Evolutionary conservation across 2,888 invertebrate species (phyloP).

Genomic region (Eulithis prunata): DNA sequence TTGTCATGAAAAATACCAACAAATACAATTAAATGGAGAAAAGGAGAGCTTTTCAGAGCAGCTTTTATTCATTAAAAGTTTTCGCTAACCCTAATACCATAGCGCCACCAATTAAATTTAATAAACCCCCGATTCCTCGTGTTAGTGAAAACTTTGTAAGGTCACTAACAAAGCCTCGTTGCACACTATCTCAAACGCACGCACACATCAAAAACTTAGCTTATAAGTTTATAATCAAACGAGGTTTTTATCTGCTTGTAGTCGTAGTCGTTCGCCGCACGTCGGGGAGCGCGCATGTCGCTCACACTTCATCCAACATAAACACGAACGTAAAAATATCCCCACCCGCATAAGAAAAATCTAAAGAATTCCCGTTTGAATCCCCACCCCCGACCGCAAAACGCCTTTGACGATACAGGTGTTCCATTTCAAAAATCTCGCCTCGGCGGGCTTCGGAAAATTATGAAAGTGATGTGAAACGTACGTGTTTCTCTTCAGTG

Average conservation of each 20-base stretch:
- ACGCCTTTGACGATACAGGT: constrained; percentile 65
- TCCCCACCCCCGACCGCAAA: constrained; percentile 58
- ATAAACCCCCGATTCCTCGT: constrained; percentile 40
- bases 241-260: constrained; percentile 74
- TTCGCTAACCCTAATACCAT: constrained; percentile 26
- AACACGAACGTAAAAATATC: constrained; percentile 70
- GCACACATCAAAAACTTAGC: constrained; percentile 82
- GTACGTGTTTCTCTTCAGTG: constrained; percentile 69
- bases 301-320: constrained; percentile 63
- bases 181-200: constrained; percentile 70
- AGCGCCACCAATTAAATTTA: constrained; percentile 39
- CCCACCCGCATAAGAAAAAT: constrained; percentile 62
- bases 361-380: constrained; percentile 57
- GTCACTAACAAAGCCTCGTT: constrained; percentile 74
- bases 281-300: constrained; percentile 78
- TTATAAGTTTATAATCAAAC: constrained; percentile 84
- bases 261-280: constrained; percentile 79
- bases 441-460: constrained; percentile 68
- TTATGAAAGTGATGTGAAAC: constrained; percentile 80
- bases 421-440: constrained; percentile 65
- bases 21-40: constrained; percentile 5
- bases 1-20: not conserved
- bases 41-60: constrained; percentile 15
- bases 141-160: constrained; percentile 77
- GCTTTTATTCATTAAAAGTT: not conserved